Percentiles rank a stretch among this genome's conserved stretches.
These are phyloP conservation scores for Strongylocentrotus purpuratus DNA, from an alignment of 35 echinoderm and acorn worm species.

Conservation along the genomic window DNA sequence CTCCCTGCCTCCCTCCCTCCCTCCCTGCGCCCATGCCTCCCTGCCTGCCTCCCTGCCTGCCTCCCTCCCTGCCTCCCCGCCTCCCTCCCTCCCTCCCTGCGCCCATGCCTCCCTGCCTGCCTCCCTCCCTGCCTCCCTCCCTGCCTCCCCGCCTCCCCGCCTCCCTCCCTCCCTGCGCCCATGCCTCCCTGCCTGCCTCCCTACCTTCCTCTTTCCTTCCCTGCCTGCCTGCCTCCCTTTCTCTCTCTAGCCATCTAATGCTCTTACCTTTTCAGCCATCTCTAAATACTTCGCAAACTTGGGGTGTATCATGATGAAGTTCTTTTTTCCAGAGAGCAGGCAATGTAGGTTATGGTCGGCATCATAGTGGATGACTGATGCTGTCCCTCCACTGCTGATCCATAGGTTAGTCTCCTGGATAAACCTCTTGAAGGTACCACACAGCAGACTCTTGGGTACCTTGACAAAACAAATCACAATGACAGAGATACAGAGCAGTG, in stretches of 20 bases:
- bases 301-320: constrained; percentile 96
- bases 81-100: neutral
- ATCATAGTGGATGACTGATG: constrained; percentile 93
- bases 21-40: too few relatives aligned
- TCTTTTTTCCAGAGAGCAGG: constrained; percentile 84
- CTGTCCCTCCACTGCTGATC: constrained; percentile 94
- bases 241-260: neutral
- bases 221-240: neutral
- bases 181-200: neutral
- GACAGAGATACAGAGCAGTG: neutral
- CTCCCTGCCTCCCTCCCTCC: too few relatives aligned
- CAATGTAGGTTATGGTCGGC: constrained; percentile 98
- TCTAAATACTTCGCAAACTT: constrained; percentile 72
- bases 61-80: neutral
- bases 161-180: too few relatives aligned
- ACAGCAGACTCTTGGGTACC: constrained; percentile 89
- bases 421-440: constrained; percentile 80
- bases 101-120: neutral
- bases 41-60: too few relatives aligned
- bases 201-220: neutral
- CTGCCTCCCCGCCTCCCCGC: neutral
- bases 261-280: constrained; percentile 74
- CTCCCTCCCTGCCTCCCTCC: neutral
- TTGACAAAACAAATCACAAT: constrained; percentile 16
- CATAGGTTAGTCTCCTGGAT: constrained; percentile 93